These are phyloP conservation scores for Drosophila phalerata DNA, from an alignment of 2,888 invertebrate species.

Conservation along the genomic window DNA sequence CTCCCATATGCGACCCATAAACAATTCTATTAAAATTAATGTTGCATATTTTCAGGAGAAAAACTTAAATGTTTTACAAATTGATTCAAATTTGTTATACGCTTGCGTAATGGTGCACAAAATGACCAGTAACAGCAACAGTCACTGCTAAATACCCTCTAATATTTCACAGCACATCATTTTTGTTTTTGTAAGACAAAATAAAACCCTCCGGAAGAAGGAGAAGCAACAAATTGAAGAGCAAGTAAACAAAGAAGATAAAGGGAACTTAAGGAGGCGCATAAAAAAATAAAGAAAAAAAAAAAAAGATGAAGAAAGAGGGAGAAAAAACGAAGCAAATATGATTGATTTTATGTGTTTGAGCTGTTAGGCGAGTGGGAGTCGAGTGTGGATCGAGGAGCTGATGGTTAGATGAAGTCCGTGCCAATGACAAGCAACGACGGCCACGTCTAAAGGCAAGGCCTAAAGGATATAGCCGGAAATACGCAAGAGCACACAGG, in stretches of 20 bases:
- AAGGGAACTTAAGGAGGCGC: conserved; percentile 14
- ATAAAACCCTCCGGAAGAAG: conserved; percentile 11
- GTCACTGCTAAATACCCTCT: conserved; percentile 42
- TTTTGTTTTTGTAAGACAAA: conserved; percentile 1
- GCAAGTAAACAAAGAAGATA: conserved; percentile 47
- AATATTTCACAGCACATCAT: conserved; percentile 10
- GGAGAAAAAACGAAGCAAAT: conserved; percentile 48
- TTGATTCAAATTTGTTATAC: conserved; percentile 69
- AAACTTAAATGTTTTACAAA: conserved; percentile 72
- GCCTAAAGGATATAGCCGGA: conserved; percentile 59
- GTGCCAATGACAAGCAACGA: conserved; percentile 49
- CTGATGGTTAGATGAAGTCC: conserved; percentile 31
- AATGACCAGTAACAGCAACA: conserved; percentile 5
- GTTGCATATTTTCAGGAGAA: conserved; percentile 71
- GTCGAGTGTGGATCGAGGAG: conserved; percentile 23
- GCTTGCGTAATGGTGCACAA: conserved; percentile 40
- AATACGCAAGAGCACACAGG: conserved; percentile 69
- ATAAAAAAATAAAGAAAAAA: conserved; percentile 9
- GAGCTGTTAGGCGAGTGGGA: conserved; percentile 41
- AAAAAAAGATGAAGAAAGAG: not conserved
- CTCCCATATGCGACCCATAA: conserved; percentile 60
- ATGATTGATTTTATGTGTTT: conserved; percentile 82
- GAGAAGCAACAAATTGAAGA: conserved; percentile 63
- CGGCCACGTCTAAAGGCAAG: conserved; percentile 5
- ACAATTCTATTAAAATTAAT: conserved; percentile 81